Base-by-base conservation (phyloP, 2,797 vertebrate species). In the Rhodeus uyekii region DNA sequence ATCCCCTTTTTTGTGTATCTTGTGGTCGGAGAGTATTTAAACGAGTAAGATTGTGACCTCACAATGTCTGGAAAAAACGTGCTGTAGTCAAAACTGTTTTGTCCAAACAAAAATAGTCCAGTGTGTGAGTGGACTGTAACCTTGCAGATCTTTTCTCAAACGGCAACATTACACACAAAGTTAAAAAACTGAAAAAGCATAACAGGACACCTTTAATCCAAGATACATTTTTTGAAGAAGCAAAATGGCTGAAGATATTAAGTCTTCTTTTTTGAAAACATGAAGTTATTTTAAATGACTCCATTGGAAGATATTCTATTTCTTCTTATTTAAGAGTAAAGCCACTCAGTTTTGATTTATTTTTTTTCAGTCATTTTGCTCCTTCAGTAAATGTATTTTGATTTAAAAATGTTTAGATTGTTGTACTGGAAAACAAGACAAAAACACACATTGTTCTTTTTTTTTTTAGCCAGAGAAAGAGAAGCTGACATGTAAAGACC, bases 401-500 rank as follows among this genome's bases (percentile, higher is more conserved):
- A 24, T 55, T 5, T 53, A 14, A 58, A 9, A 53, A n/a, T 53
- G 55, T 58, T 27, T 27, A 3, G 24, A 8, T 16, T 14, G 27
- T 29, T 14, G 55, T 27, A 6, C 55, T 29, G 12, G 5, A 7
- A 27, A 58, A 3, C 18, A 6, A 13, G 53, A 5, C 53, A 55
- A 10, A 24, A 55, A 14, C 24, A 5, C 53, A 5, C n/a, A 27
- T 42, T 0, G 24, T 5, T 16, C 13, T 61, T 36, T 12, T 14
- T 0, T 61, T 76, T 85, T 90, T 61, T 82, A 96, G 96, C 91
- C 92, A 0, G 92, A 96, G 91, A 95, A 96, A 85, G 97, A 97
- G 86, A 99, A 99, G 90, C 92, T 99, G 85, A 98, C 97, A 0
- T 98, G 96, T 94, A 95, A 86, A 89, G 98, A 99, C 87, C 94